These are phyloP conservation scores for Sterrhoptilus dennistouni DNA, from an alignment of 2,113 vertebrate genomes.

Conservation along the genomic window DNA sequence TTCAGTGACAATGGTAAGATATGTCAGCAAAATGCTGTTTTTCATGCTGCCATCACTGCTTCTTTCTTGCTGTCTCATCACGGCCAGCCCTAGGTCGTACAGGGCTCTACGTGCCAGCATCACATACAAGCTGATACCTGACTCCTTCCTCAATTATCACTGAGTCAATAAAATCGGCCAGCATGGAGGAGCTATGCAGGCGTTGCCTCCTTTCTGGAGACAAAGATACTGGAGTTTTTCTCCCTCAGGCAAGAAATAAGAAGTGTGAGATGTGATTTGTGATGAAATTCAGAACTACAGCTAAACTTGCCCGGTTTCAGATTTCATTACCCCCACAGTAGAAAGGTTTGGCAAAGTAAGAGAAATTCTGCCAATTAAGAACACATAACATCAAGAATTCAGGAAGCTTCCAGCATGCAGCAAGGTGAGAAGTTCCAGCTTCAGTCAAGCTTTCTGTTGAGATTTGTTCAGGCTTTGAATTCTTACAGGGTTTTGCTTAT, in stretches of 20 bases:
- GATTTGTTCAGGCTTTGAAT: neutral
- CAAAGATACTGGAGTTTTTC: constrained; percentile 28
- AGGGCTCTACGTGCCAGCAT: constrained; percentile 11
- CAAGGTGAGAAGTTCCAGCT: neutral
- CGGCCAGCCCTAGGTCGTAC: neutral
- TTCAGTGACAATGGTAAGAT: neutral
- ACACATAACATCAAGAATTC: neutral
- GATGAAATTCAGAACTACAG: constrained; percentile 12
- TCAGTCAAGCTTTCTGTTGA: neutral
- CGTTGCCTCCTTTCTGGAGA: constrained; percentile 32
- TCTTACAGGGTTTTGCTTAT: neutral
- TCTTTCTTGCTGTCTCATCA: neutral
- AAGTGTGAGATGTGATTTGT: constrained; percentile 16
- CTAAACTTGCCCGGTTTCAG: constrained; percentile 37
- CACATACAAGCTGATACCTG: neutral
- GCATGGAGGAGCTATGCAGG: constrained; percentile 3
- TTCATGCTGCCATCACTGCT: neutral
- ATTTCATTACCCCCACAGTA: constrained; percentile 28
- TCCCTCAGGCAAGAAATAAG: constrained; percentile 1
- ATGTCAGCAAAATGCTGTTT: neutral
- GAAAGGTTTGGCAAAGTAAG: constrained; percentile 11
- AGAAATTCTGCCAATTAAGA: neutral
- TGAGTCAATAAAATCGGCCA: constrained; percentile 15
- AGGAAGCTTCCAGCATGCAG: neutral
- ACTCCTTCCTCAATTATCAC: constrained; percentile 36